These are phyloP conservation scores for Muschampia staudingeri DNA, from an alignment of 2,888 invertebrate genomes.

Conservation along the genomic window DNA sequence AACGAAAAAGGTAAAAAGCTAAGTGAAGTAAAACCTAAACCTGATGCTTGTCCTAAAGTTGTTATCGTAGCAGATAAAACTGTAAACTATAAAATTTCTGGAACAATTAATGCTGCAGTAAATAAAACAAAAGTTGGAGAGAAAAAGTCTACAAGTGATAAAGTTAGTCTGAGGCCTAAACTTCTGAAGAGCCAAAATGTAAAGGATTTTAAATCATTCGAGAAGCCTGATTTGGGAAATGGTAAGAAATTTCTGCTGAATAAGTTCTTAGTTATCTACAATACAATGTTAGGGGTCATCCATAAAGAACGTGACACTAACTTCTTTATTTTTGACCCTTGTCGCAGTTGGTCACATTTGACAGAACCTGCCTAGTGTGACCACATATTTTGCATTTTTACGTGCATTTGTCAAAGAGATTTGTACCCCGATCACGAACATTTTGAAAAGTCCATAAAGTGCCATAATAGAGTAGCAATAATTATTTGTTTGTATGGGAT, in stretches of 20 bases:
- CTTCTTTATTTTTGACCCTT: no score
- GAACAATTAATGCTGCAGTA: constrained; percentile 5
- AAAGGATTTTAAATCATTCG: constrained; percentile 18
- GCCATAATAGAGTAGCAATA: no score
- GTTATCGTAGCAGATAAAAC: constrained; percentile 17
- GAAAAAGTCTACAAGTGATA: constrained; percentile 69
- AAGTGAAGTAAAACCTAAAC: constrained; percentile 11
- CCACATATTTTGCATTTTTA: no score
- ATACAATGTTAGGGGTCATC: no score
- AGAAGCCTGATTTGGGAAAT: constrained; percentile 29
- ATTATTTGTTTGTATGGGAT: no score
- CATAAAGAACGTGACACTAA: no score
- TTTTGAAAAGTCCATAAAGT: no score
- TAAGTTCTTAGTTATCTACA: background rate
- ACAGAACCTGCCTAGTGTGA: no score
- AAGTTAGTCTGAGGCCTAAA: constrained; percentile 67
- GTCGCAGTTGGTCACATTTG: no score
- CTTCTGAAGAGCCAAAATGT: constrained; percentile 29
- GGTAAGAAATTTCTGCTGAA: constrained; percentile 5
- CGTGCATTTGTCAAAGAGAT: no score
- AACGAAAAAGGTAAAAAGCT: constrained; percentile 8
- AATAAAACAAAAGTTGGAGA: constrained; percentile 51
- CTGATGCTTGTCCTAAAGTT: background rate
- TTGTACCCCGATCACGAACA: no score
- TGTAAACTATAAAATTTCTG: constrained; percentile 13